Conservation (phyloP, 2,113 vertebrate species). For the Lepus americanus region DNA sequence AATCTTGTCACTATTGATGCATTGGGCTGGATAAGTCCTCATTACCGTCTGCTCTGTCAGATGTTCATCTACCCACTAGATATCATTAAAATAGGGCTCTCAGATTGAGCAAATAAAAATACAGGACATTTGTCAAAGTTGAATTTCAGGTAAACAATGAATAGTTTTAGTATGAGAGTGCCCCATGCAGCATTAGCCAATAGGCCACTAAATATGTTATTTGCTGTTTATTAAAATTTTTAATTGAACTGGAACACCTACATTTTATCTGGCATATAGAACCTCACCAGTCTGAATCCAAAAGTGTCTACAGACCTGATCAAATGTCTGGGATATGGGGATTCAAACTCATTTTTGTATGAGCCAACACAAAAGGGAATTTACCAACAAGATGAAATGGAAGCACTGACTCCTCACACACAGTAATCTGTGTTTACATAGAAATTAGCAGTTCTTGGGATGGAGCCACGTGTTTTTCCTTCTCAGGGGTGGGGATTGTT, state of each 20-base stretch:
- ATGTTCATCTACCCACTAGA: neutral
- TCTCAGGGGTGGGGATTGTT: no score
- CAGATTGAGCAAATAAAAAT: constrained; percentile 2
- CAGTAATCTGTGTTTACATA: accelerated
- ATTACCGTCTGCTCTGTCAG: neutral
- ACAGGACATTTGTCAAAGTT: neutral
- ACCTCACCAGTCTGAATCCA: neutral
- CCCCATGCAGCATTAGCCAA: neutral
- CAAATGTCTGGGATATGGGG: neutral
- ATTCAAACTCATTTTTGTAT: neutral
- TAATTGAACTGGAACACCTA: neutral
- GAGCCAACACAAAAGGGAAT: neutral
- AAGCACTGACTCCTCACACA: neutral
- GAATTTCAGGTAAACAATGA: neutral
- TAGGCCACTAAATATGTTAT: neutral
- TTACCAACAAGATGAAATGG: neutral
- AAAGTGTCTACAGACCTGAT: neutral
- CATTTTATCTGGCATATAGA: neutral
- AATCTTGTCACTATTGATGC: neutral
- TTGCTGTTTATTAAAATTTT: neutral
- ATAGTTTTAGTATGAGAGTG: neutral
- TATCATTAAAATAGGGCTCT: neutral
- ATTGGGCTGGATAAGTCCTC: neutral
- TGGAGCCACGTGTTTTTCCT: neutral
- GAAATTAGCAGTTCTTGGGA: neutral